Evolutionary conservation across 2,888 invertebrate genomes (phyloP).

Genomic region (Serrognathus titanus): DNA sequence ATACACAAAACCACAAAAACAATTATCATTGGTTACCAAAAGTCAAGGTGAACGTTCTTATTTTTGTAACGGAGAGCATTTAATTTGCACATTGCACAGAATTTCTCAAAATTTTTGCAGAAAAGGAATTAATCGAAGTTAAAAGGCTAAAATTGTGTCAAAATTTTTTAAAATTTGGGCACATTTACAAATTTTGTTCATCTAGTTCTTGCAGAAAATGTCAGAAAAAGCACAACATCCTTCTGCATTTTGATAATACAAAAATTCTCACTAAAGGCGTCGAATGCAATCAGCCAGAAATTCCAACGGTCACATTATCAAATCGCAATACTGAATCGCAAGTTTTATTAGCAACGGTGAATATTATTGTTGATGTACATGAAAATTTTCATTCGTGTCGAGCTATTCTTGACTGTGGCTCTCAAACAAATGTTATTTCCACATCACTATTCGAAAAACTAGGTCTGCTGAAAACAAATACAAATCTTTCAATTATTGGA

Average conservation of each 20-base stretch:
- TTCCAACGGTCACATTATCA: neutral
- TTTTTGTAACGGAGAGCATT: conserved; percentile 1
- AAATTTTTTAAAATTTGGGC: neutral
- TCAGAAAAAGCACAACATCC: neutral
- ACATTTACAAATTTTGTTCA: neutral
- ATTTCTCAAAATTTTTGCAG: conserved; percentile 1
- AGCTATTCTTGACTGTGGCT: neutral
- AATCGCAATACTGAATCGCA: neutral
- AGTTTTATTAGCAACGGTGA: neutral
- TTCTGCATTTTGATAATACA: neutral
- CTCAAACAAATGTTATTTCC: neutral
- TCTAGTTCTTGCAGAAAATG: neutral
- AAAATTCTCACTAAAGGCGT: neutral
- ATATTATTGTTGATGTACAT: neutral
- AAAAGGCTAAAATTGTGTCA: conserved; percentile 1
- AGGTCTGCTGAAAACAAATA: neutral
- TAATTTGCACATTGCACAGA: conserved; percentile 1
- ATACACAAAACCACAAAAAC: no score
- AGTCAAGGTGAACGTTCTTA: neutral
- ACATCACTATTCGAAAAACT: neutral
- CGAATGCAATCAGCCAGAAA: neutral
- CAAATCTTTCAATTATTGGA: neutral
- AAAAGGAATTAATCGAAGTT: neutral
- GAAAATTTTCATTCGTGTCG: neutral
- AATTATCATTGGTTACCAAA: neutral